Evolutionary conservation across 1,140 invertebrate genomes (phyloP), one percentile per base, ranked within the genome.

Genomic region (Eurosta solidaginis): DNA sequence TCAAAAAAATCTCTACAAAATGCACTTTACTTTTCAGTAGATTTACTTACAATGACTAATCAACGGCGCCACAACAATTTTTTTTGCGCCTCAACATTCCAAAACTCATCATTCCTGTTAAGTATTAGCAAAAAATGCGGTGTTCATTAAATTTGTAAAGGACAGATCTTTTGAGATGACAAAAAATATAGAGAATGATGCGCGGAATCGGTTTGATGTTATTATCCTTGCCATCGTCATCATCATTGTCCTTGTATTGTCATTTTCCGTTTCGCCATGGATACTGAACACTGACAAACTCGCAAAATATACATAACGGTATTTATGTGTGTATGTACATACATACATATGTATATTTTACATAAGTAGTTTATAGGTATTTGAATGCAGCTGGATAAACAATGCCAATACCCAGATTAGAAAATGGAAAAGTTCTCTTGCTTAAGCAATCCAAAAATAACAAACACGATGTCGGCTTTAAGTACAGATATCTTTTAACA

Each of bases 321-420:
- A n/a, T n/a, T n/a, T n/a, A n/a, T n/a, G 1, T 42, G 20, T 22
- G 42, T 20, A 20, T 33, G 42, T 74, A 9, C 27, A 68, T 68
- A 12, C 45, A n/a, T 47, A 47, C 27, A 12, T 47, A 6, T 74
- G 27, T 10, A 25, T n/a, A 29, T 59, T 74, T 45, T 47, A 25
- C 44, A 74, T 29, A 27, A n/a, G n/a, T n/a, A n/a, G 20, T 44
- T 45, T 74, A 12, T 14, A 22, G 22, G 27, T 22, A 47, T 74
- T 74, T 47, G 73, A 74, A 74, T 47, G 73, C 73, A 74, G 73
- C 73, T 74, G 73, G 73, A 74, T 74, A 74, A 74, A 74, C 73
- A 74, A 74, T n/a, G 22, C 12, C 44, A 27, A n/a, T 6, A 74
- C 40, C 73, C 73, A 47, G 73, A 27, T 74, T 47, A 74, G 42